Evolutionary conservation across 2,888 invertebrate genomes (phyloP), one percentile per base, ranked within the genome.

Genomic region (Pegoplata infirma): DNA sequence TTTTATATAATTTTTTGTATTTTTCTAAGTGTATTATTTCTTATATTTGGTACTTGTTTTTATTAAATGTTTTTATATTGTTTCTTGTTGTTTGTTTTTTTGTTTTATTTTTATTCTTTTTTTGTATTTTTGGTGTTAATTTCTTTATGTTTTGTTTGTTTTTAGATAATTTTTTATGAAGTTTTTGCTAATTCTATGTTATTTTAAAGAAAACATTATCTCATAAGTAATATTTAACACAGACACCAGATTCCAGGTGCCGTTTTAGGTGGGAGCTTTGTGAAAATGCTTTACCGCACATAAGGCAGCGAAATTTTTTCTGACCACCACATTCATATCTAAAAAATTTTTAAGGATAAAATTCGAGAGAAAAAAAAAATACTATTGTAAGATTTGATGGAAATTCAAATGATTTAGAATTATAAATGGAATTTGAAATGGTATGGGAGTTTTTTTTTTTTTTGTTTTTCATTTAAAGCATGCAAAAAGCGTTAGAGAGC

Each of bases 301-400:
- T 88, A 82, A 91, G 91, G 89, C 94, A 94, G 77, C 89, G 90
- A 87, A 94, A 94, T 89, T 92, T 92, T 69, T 93, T 93, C 82
- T 91, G 92, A 73, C 92, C 92, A 76, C 92, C 91, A 88, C 94
- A 94, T 89, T 94, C 94, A 88, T 94, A 93, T 88, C 93, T 93
- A 80, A 14, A 79, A n/a, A 53, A 28, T 21, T 61, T 28, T 68
- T 66, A 40, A 40, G n/a, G n/a, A n/a, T n/a, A n/a, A n/a, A n/a
- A n/a, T n/a, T n/a, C n/a, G n/a, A 40, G 36, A 40, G 36, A 40
- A 40, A 40, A 32, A 40, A 40, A 40, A 40, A 40, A n/a, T 2
- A 40, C 12, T 2, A 3, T n/a, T 40, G 36, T 40, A 40, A 40
- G 36, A 40, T n/a, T n/a, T 25, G 25, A 5, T 25, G 3, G 6